Conservation (phyloP, 2,113 vertebrate species). For the Rallus limicola region DNA sequence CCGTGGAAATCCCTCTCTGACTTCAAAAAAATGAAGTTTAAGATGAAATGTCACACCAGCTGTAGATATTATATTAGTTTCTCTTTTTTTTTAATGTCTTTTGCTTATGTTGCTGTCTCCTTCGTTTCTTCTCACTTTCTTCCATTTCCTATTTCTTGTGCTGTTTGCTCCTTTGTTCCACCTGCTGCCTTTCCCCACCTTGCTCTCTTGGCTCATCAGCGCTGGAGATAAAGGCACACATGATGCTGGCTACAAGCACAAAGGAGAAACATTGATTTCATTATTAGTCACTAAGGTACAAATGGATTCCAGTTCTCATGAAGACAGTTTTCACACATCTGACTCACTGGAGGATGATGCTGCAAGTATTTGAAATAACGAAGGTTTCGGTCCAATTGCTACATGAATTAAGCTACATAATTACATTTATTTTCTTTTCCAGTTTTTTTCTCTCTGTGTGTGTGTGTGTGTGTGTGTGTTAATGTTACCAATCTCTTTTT, state of each 20-base stretch:
- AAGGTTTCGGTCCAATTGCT: conserved; percentile 17
- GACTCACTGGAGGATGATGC: neutral
- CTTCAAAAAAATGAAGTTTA: neutral
- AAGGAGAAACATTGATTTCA: neutral
- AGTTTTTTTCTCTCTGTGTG: neutral
- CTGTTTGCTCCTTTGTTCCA: neutral
- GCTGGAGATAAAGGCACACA: neutral
- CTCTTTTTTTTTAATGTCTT: neutral
- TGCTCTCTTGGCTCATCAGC: neutral
- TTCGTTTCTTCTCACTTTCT: conserved; percentile 2
- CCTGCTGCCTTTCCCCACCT: neutral
- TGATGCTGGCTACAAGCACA: neutral
- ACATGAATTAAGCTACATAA: conserved; percentile 19
- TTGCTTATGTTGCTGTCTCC: neutral
- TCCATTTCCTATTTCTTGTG: conserved; percentile 23
- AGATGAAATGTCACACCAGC: neutral
- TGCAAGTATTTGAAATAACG: conserved; percentile 43
- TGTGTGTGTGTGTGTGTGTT: neutral
- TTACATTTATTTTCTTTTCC: conserved; percentile 38
- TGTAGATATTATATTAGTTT: neutral
- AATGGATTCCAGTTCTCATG: neutral
- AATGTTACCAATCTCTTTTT: conserved; percentile 44
- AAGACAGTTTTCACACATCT: conserved; percentile 24
- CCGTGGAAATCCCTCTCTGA: neutral
- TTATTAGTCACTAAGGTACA: neutral